These are phyloP conservation scores for Pangasius djambal DNA, from an alignment of 2,797 vertebrate genomes.

Conservation along the genomic window DNA sequence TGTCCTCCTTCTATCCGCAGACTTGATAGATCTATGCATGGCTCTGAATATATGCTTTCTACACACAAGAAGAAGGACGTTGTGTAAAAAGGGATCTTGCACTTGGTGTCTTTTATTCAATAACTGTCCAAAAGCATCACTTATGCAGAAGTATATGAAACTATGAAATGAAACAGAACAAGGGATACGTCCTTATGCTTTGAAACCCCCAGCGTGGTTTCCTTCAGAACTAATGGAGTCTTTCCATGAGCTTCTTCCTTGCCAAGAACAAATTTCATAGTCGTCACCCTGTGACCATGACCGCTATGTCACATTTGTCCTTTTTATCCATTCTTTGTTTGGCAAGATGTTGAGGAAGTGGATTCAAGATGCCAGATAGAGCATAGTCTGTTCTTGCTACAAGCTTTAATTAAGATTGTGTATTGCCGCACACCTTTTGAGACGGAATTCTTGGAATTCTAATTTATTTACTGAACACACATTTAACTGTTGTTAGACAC, in stretches of 20 bases:
- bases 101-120: slow-evolving; percentile 59
- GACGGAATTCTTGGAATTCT: not conserved
- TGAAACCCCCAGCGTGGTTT: not conserved
- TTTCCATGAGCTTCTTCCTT: not conserved
- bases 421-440: not conserved
- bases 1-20: slow-evolving; percentile 68
- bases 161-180: slow-evolving; percentile 4
- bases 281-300: slow-evolving; percentile 1
- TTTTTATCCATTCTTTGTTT: not conserved
- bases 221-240: not conserved
- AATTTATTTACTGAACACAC: not conserved
- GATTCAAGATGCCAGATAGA: not conserved
- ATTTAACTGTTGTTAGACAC: not conserved
- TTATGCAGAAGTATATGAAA: slow-evolving; percentile 59
- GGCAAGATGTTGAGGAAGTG: not conserved
- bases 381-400: not conserved
- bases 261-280: not conserved
- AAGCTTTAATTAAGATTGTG: not conserved
- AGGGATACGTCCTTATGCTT: not conserved
- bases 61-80: slow-evolving; percentile 67
- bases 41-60: slow-evolving; percentile 67
- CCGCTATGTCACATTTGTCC: not conserved
- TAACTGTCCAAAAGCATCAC: slow-evolving; percentile 67
- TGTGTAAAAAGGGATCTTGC: slow-evolving; percentile 56
- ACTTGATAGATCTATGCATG: slow-evolving; percentile 66